Percentiles rank a stretch among this genome's conserved stretches.
Evolutionary conservation across 1,140 invertebrate genomes (phyloP).

Genomic region (Littorina saxatilis): DNA sequence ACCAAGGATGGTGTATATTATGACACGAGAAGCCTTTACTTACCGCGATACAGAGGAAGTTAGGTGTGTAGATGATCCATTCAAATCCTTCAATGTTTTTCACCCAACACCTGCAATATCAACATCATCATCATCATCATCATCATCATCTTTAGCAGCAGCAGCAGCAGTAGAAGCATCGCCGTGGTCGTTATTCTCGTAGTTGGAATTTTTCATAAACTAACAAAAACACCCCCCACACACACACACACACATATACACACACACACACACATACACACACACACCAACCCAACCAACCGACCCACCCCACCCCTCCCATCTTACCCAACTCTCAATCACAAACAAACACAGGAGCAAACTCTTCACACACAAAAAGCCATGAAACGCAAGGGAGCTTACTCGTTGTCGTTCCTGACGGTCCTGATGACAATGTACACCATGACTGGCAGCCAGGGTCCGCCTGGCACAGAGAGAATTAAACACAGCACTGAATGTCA

Average conservation of each 20-base stretch:
- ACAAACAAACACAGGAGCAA: no score
- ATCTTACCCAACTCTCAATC: no score
- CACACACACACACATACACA: background rate
- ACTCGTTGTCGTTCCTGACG: background rate
- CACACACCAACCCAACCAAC: background rate
- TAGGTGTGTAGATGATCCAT: constrained; percentile 78
- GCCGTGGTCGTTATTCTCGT: no score
- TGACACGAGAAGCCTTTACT: no score
- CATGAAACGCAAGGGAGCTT: background rate
- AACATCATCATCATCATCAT: no score
- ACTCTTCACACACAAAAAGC: background rate
- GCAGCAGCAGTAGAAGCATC: no score
- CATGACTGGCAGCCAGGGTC: constrained; percentile 12
- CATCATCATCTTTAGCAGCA: no score
- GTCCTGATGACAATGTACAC: constrained; percentile 28
- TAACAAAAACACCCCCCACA: background rate
- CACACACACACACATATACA: background rate
- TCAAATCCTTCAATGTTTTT: constrained; percentile 74
- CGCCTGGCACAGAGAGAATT: no score
- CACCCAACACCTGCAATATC: constrained; percentile 76
- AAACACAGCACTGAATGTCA: no score
- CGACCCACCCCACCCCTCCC: no score
- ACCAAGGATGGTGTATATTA: no score
- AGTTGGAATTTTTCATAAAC: no score
- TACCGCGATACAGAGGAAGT: constrained; percentile 77